Conservation (phyloP, 2,113 vertebrate genomes). For the Mionectes macconnelli region DNA sequence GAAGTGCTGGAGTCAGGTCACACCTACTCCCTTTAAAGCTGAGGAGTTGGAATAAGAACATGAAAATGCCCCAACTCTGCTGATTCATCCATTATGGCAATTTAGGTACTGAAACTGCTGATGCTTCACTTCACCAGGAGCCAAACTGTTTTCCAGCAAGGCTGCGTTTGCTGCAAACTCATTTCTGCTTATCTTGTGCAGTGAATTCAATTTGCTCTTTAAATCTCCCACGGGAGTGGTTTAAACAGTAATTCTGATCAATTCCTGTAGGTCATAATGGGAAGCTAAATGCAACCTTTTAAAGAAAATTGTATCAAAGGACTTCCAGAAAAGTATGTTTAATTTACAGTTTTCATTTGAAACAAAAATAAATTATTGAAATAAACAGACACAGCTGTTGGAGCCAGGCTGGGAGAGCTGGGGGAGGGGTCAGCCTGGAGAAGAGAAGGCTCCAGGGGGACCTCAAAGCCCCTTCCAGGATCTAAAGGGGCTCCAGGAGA, state of each 20-base stretch:
- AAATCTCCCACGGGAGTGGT: not conserved
- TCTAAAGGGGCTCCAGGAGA: not conserved
- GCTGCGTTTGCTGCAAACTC: not conserved
- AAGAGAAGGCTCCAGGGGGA: not conserved
- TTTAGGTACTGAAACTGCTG: not conserved
- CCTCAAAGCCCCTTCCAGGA: not conserved
- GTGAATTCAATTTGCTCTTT: not conserved
- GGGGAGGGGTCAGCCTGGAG: not conserved
- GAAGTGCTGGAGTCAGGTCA: not conserved
- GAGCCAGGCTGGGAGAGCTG: not conserved
- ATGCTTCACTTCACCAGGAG: not conserved
- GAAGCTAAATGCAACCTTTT: not conserved
- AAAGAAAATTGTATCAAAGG: not conserved
- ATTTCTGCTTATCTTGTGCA: not conserved
- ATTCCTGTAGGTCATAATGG: not conserved
- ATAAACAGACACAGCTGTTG: not conserved
- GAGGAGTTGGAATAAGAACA: not conserved
- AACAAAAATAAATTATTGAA: not conserved
- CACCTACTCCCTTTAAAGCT: not conserved
- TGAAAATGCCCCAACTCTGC: not conserved
- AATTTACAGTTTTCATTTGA: not conserved
- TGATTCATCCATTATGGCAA: not conserved
- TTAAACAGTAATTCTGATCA: not conserved
- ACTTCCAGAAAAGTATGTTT: not conserved
- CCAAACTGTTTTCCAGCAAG: not conserved